Conservation (phyloP, 2,888 invertebrate genomes). For the Ganaspis brasiliensis region DNA sequence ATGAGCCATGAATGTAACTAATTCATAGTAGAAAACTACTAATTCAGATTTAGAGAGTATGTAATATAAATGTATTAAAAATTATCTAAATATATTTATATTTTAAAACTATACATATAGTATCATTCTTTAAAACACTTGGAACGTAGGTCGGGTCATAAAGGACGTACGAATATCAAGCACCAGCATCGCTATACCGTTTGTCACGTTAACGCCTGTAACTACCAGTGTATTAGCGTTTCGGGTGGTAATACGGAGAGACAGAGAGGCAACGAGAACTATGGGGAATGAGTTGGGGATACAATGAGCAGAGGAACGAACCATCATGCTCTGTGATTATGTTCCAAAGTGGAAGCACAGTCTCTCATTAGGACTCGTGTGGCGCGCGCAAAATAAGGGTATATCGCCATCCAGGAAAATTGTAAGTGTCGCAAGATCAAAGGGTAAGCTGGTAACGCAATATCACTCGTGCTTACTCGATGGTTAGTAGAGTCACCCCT, state of each 20-base stretch:
- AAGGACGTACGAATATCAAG: neutral
- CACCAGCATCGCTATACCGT: slow-evolving; percentile 54
- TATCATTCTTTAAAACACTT: too few species aligned
- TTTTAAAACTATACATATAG: too few species aligned
- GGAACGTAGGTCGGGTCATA: too few species aligned
- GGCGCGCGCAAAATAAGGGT: slow-evolving; percentile 77
- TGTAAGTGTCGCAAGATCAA: slow-evolving; percentile 81
- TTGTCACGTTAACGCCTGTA: slow-evolving; percentile 53
- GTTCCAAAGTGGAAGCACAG: slow-evolving; percentile 69
- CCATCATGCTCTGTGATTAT: slow-evolving; percentile 62
- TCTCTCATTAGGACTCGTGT: slow-evolving; percentile 79
- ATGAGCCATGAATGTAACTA: too few species aligned
- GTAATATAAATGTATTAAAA: too few species aligned
- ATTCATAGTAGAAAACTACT: too few species aligned
- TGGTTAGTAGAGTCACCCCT: slow-evolving; percentile 38
- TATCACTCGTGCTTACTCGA: slow-evolving; percentile 73
- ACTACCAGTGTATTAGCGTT: slow-evolving; percentile 55
- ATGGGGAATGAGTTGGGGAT: slow-evolving; percentile 59
- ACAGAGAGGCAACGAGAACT: slow-evolving; percentile 49
- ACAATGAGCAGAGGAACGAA: slow-evolving; percentile 62
- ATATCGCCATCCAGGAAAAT: slow-evolving; percentile 79
- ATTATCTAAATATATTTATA: too few species aligned
- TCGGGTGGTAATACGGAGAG: slow-evolving; percentile 54
- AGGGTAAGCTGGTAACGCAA: slow-evolving; percentile 79
- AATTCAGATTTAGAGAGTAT: too few species aligned